Percentiles rank a stretch among this genome's conserved stretches.
These are phyloP conservation scores for Cistogaster globosa DNA, from an alignment of 2,888 invertebrate genomes.

Conservation along the genomic window DNA sequence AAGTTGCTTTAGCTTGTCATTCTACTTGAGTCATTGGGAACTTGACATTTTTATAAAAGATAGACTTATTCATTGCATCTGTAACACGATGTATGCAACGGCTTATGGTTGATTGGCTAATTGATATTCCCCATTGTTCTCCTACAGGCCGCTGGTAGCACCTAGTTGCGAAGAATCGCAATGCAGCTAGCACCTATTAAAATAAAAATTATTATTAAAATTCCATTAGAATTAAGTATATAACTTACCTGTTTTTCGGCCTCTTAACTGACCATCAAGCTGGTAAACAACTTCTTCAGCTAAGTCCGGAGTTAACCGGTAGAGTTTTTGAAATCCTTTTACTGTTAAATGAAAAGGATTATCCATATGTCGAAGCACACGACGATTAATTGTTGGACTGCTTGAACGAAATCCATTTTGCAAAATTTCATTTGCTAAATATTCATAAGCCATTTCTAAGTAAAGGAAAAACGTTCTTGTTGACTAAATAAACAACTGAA, in stretches of 20 bases:
- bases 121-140: conserved; percentile 25
- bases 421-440: no score
- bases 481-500: no score
- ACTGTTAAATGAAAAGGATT: no score
- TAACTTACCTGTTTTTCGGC: not conserved
- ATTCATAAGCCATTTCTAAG: no score
- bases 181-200: not conserved
- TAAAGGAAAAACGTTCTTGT: no score
- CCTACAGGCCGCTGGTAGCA: conserved; percentile 23
- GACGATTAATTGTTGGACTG: no score
- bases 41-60: no score
- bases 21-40: conserved; percentile 9
- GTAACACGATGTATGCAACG: no score
- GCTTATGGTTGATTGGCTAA: not conserved
- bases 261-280: not conserved
- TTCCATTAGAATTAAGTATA: not conserved
- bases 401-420: no score
- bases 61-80: no score
- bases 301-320: not conserved
- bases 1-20: conserved; percentile 8
- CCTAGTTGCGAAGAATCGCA: conserved; percentile 14
- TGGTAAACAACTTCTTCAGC: not conserved
- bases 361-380: no score
- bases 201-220: not conserved
- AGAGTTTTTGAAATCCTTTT: not conserved